Evolutionary conservation across 2,888 invertebrate species (phyloP).

Genomic region (Orchesellides sinensis): DNA sequence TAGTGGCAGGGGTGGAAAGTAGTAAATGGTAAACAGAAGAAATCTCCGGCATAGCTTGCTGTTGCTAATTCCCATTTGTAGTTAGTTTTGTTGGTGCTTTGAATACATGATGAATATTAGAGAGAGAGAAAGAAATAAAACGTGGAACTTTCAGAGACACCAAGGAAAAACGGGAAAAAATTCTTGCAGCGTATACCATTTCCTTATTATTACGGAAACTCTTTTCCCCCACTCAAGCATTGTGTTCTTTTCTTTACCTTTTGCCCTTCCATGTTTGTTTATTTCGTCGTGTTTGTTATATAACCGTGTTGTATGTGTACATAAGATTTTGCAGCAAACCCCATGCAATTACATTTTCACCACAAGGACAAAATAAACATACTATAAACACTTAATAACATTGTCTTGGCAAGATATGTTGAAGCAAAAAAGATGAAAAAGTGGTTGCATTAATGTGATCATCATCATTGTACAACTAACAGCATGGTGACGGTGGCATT

Average conservation of each 20-base stretch:
- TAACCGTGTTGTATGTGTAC: too few species aligned
- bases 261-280: too few species aligned
- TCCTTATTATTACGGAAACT: conserved; percentile 23
- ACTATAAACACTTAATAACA: too few species aligned
- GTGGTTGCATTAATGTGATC: too few species aligned
- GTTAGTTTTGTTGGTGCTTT: conserved; percentile 53
- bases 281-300: too few species aligned
- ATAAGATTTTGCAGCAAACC: too few species aligned
- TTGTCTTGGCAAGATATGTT: too few species aligned
- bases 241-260: conserved; percentile 25
- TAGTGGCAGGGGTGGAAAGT: conserved; percentile 1
- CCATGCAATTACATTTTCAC: too few species aligned
- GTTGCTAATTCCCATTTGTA: conserved; percentile 49
- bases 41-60: conserved; percentile 35
- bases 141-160: conserved; percentile 26
- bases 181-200: conserved; percentile 28
- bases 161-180: conserved; percentile 31
- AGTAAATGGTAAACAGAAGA: conserved; percentile 33
- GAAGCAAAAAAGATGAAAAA: too few species aligned
- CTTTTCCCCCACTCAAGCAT: neutral
- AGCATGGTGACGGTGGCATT: too few species aligned
- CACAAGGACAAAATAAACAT: too few species aligned
- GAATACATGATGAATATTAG: conserved; percentile 52
- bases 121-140: conserved; percentile 3
- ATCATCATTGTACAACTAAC: too few species aligned